These are phyloP conservation scores for Nasonia vitripennis DNA, from an alignment of 1,140 invertebrate species.

Conservation along the genomic window DNA sequence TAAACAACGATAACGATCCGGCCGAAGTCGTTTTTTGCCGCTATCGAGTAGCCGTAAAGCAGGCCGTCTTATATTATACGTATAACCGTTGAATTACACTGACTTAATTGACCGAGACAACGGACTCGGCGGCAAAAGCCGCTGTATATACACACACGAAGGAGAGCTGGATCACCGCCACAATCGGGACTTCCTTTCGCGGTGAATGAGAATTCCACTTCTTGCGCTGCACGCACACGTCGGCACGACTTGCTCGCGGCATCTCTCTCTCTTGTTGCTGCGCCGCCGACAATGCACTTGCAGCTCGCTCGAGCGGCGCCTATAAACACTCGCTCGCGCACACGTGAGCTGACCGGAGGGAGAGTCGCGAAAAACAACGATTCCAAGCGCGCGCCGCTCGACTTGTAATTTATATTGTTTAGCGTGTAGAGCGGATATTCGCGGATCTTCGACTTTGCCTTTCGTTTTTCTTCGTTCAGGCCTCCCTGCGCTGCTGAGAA, in stretches of 20 bases:
- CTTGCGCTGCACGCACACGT: slow-evolving; percentile 34
- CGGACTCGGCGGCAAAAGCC: not conserved
- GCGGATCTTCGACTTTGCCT: not conserved
- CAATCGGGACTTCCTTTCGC: slow-evolving; percentile 65
- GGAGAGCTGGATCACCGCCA: slow-evolving; percentile 55
- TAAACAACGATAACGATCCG: slow-evolving; percentile 75
- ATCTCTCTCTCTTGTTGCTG: not conserved
- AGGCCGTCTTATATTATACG: not conserved
- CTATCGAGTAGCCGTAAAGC: slow-evolving; percentile 9
- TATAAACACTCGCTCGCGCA: not conserved
- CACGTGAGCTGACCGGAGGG: not conserved
- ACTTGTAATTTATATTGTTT: slow-evolving; percentile 17
- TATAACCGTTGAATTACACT: slow-evolving; percentile 62
- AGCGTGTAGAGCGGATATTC: not conserved
- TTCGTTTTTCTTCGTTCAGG: not conserved
- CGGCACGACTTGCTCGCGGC: slow-evolving; percentile 5
- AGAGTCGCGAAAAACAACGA: slow-evolving; percentile 1
- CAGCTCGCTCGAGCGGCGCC: too few relatives aligned
- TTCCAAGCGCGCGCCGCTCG: not conserved
- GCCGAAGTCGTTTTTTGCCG: slow-evolving; percentile 65
- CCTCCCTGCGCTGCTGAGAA: too few relatives aligned
- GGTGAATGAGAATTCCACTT: slow-evolving; percentile 54
- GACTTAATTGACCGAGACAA: slow-evolving; percentile 71
- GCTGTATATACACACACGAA: not conserved
- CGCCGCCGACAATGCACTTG: not conserved